Evolutionary conservation across 2,888 invertebrate species (phyloP), one percentile per base, ranked within the genome.

Genomic region (Cheilosia soror): DNA sequence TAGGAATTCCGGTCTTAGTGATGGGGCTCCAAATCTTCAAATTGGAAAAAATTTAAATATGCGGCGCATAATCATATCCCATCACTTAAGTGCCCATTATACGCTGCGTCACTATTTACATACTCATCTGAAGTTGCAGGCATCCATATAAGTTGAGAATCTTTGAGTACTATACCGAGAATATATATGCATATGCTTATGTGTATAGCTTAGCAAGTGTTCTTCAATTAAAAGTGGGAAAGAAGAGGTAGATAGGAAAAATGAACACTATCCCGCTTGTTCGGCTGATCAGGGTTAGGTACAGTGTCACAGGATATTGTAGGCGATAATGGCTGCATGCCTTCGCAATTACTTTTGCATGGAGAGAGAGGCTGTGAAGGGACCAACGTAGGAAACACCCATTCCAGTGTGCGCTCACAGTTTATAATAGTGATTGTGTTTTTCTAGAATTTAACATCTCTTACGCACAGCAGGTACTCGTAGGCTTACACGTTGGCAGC

Each of bases 291-390:
- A n/a, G 31, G 29, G 25, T 33, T 63, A 47, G 27, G 33, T 55
- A 57, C n/a, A 13, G 4, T 60, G 68, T 62, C 49, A 57, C 47
- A 81, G 63, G 57, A 75, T 69, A 57, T 68, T 75, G 73, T 68
- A 75, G 75, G 62, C 75, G 55, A 81, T 75, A 75, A 81, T 68
- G 55, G 20, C 57, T 27, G 44, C 9, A 42, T 57, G 40, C 58
- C 75, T 66, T 57, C 20, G 76, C 51, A 53, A 20, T 71, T 51
- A 13, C 25, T 49, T 66, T 47, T 29, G 44, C 47, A 27, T 15
- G 27, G 33, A 37, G 13, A 37, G 13, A 9, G 9, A 31, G n/a
- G 9, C 37, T 73, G 73, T 29, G 37, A 37, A 65, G 27, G 29
- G 27, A 58, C 40, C 29, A 58, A 55, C 40, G 40, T 11, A 7